Conservation (phyloP, 2,888 invertebrate genomes). For the Erynnis tages region DNA sequence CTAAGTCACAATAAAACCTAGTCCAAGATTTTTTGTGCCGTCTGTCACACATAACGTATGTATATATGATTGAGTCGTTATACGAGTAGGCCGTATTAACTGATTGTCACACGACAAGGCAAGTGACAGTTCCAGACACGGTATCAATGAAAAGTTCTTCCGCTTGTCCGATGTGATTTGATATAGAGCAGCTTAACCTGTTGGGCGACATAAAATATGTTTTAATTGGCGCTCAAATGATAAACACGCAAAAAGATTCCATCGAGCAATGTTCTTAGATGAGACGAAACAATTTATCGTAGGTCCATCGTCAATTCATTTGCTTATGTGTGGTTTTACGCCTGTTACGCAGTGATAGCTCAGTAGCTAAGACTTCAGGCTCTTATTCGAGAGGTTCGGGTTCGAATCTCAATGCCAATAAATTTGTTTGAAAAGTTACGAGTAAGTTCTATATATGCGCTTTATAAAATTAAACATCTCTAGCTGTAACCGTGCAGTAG, state of each 20-base stretch:
- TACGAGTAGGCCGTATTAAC: conserved; percentile 11
- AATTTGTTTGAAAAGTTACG: too few species aligned
- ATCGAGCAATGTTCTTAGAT: too few species aligned
- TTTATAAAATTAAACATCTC: too few species aligned
- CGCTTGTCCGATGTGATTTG: conserved; percentile 17
- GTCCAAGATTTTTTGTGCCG: neutral
- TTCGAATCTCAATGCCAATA: too few species aligned
- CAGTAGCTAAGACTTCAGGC: too few species aligned
- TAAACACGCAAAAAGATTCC: conserved; percentile 3
- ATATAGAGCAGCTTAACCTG: conserved; percentile 7
- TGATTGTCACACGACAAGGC: conserved; percentile 23
- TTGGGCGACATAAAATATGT: conserved; percentile 12
- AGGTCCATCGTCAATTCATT: too few species aligned
- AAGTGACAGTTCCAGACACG: conserved; percentile 9
- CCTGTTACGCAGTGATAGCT: too few species aligned
- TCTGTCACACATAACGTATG: conserved; percentile 1
- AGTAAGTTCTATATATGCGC: too few species aligned
- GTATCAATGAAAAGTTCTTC: conserved; percentile 19
- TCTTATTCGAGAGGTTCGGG: too few species aligned
- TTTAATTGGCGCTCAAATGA: conserved; percentile 13
- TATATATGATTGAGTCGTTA: conserved; percentile 16
- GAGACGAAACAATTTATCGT: neutral
- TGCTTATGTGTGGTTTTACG: too few species aligned
- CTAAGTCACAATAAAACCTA: neutral
- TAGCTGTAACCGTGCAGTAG: too few species aligned